Evolutionary conservation across 2,888 invertebrate genomes (phyloP).

Genomic region (Pseudococcus viburni): DNA sequence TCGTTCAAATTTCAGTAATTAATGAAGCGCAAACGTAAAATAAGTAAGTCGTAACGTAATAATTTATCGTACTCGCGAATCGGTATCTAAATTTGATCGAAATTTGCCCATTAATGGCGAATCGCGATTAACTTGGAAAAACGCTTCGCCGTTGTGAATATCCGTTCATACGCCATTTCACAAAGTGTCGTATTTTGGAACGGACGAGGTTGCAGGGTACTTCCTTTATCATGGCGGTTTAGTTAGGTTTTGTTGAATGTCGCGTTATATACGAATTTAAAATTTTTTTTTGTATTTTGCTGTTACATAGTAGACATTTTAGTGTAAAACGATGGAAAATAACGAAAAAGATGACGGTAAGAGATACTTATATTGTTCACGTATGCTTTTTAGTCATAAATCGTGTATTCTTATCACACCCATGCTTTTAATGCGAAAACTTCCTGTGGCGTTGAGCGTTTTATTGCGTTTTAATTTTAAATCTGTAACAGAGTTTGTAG

Average conservation of each 20-base stretch:
- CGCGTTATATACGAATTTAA: slow-evolving; percentile 57
- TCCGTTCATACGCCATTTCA: slow-evolving; percentile 56
- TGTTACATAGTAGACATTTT: neutral
- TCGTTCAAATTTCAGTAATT: neutral
- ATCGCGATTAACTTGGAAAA: neutral
- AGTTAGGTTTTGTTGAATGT: slow-evolving; percentile 61
- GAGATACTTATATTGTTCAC: neutral
- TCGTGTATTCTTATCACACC: slow-evolving; percentile 60
- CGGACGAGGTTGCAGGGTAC: slow-evolving; percentile 62
- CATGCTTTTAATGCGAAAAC: slow-evolving; percentile 58
- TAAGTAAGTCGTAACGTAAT: neutral
- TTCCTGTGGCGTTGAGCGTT: slow-evolving; percentile 49
- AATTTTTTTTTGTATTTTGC: slow-evolving; percentile 58
- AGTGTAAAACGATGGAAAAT: slow-evolving; percentile 60
- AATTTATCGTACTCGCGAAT: neutral
- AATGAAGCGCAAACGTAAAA: slow-evolving; percentile 31
- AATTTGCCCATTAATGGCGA: neutral
- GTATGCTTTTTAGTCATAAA: neutral
- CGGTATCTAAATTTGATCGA: neutral
- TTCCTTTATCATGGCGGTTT: slow-evolving; percentile 64
- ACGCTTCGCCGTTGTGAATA: slow-evolving; percentile 41
- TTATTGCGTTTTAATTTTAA: slow-evolving; percentile 61
- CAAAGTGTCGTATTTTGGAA: slow-evolving; percentile 44
- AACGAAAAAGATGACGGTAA: slow-evolving; percentile 65
- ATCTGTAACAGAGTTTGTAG: neutral